phyloP scores from a whole-genome alignment of 2,797 vertebrate genomes.

The Dermochelys coriacea region DNA sequence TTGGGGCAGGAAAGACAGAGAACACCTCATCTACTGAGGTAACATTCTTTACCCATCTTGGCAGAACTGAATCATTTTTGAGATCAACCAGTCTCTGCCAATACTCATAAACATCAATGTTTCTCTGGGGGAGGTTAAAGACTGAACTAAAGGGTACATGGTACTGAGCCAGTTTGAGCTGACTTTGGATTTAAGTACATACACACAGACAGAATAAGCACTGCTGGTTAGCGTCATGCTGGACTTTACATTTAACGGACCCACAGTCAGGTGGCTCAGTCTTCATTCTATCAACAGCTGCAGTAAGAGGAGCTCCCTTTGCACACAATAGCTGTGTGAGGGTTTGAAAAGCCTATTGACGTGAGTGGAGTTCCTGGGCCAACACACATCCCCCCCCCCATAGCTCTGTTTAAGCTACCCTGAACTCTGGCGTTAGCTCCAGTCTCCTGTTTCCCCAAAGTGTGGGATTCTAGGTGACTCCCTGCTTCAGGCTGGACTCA shows the following conservation, averaged over 20 bases:
- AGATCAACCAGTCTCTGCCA: neutral
- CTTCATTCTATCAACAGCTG: constrained; percentile 14
- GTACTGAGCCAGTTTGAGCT: neutral
- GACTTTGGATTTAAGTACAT: neutral
- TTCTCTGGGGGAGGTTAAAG: constrained; percentile 12
- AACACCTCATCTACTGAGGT: neutral
- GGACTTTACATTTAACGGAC: constrained; percentile 21
- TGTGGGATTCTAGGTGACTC: fast-evolving
- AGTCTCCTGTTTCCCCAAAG: neutral
- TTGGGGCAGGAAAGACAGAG: neutral
- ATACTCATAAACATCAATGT: neutral
- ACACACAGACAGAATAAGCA: neutral
- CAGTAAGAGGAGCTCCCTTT: neutral
- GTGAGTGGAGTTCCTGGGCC: neutral
- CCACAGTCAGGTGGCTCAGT: neutral
- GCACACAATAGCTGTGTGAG: fast-evolving
- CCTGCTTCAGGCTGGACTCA: too few relatives aligned
- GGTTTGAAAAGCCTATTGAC: constrained; percentile 1
- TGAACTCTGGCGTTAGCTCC: neutral
- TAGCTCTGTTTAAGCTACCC: neutral
- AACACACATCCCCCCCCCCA: neutral
- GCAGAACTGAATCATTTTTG: neutral
- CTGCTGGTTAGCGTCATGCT: neutral
- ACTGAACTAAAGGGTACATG: neutral
- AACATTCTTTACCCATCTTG: neutral